These are phyloP conservation scores for Pseudomyrmex pallidus DNA, from an alignment of 1,140 invertebrate genomes.

Conservation along the genomic window DNA sequence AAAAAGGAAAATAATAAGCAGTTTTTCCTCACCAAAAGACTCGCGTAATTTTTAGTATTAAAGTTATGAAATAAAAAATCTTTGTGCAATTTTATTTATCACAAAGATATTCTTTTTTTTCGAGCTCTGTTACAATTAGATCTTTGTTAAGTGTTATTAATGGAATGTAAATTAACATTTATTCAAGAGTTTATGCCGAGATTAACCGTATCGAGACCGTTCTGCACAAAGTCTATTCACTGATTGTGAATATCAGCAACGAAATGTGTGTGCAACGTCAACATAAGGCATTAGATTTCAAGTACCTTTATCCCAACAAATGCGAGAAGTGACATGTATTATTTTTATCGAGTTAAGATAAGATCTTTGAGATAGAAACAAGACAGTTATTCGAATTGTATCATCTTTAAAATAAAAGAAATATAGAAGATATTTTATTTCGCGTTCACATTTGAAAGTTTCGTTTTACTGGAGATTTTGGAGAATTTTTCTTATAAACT, in stretches of 20 bases:
- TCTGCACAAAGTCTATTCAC: background rate
- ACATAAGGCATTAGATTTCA: background rate
- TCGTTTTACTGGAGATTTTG: background rate
- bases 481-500: background rate
- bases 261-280: no score
- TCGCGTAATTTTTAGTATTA: no score
- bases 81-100: no score
- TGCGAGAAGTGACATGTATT: background rate
- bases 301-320: constrained; percentile 21
- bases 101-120: no score
- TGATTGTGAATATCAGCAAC: constrained; percentile 21
- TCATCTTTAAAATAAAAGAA: background rate
- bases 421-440: background rate
- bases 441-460: no score
- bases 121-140: background rate
- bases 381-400: background rate
- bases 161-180: no score
- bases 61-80: no score
- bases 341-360: constrained; percentile 36
- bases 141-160: background rate
- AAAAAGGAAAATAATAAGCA: background rate
- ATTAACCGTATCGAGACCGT: background rate
- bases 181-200: no score
- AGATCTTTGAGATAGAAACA: background rate
- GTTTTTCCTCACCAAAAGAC: no score